Conservation (phyloP, 2,113 vertebrate species). For the Abramis brama region DNA sequence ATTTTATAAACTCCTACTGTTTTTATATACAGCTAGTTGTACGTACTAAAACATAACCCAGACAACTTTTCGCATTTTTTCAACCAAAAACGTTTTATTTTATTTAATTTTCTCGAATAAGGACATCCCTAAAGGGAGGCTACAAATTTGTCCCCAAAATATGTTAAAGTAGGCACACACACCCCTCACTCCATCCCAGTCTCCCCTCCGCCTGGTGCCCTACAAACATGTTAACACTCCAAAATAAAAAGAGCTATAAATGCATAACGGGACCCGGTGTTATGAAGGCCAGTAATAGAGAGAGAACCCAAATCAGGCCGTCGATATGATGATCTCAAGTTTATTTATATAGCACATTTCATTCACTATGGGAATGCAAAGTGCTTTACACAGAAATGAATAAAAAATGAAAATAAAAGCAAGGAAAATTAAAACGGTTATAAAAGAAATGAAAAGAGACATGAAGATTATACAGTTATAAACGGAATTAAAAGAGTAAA, state of each 20-base stretch:
- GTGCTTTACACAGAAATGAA: too few species aligned
- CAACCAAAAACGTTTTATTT: neutral
- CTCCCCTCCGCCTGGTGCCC: slow-evolving; percentile 60
- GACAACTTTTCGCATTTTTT: neutral
- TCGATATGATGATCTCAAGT: too few species aligned
- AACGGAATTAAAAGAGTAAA: too few species aligned
- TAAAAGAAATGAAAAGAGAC: too few species aligned
- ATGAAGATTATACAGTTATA: too few species aligned
- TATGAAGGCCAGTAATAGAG: neutral
- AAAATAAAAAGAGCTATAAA: slow-evolving; percentile 19
- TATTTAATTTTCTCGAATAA: neutral
- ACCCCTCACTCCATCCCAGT: slow-evolving; percentile 51
- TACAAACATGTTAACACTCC: slow-evolving; percentile 53
- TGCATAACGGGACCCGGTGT: slow-evolving; percentile 37
- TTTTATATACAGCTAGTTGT: neutral
- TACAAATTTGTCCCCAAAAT: neutral
- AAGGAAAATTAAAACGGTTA: too few species aligned
- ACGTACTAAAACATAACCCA: neutral
- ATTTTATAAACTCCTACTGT: neutral
- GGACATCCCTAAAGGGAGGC: too few species aligned
- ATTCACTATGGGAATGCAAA: too few species aligned
- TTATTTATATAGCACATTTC: too few species aligned
- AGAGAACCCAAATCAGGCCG: neutral
- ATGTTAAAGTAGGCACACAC: neutral
- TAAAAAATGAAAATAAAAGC: too few species aligned